Evolutionary conservation across 2,888 invertebrate species (phyloP).

Genomic region (Rhamphomyia laevipes): DNA sequence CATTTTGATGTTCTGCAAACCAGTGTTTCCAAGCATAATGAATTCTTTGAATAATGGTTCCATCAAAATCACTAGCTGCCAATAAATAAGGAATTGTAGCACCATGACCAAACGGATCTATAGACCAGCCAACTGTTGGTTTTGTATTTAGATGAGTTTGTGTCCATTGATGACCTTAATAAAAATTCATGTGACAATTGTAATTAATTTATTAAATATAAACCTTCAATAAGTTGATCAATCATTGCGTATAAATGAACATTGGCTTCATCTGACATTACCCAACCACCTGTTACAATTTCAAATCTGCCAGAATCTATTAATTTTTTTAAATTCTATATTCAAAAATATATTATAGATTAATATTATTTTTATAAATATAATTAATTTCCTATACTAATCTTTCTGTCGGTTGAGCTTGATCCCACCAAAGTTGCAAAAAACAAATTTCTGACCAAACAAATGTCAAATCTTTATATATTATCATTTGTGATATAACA

Average conservation of each 20-base stretch:
- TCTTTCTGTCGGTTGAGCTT: too few relatives aligned
- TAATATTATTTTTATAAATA: too few relatives aligned
- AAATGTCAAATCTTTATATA: too few relatives aligned
- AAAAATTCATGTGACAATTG: constrained; percentile 8
- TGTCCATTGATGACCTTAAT: constrained; percentile 79
- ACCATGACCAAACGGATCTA: constrained; percentile 96
- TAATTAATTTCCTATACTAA: too few relatives aligned
- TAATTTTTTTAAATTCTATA: constrained; percentile 52
- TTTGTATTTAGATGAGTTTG: constrained; percentile 67
- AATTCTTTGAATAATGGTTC: constrained; percentile 84
- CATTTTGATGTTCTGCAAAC: constrained; percentile 72
- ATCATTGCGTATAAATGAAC: constrained; percentile 79
- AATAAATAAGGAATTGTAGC: constrained; percentile 86
- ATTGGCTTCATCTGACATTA: constrained; percentile 93
- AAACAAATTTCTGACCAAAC: too few relatives aligned
- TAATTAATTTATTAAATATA: background rate
- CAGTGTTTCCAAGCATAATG: constrained; percentile 96
- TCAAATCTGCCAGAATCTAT: constrained; percentile 76
- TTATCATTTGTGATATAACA: constrained; percentile 81
- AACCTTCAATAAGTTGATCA: constrained; percentile 85
- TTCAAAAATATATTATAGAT: too few relatives aligned
- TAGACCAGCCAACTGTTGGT: constrained; percentile 75
- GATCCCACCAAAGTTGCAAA: too few relatives aligned
- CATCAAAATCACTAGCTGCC: constrained; percentile 66
- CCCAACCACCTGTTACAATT: constrained; percentile 90